Evolutionary conservation across 2,113 vertebrate genomes (phyloP).

Genomic region (Neodontobutis hainanensis): DNA sequence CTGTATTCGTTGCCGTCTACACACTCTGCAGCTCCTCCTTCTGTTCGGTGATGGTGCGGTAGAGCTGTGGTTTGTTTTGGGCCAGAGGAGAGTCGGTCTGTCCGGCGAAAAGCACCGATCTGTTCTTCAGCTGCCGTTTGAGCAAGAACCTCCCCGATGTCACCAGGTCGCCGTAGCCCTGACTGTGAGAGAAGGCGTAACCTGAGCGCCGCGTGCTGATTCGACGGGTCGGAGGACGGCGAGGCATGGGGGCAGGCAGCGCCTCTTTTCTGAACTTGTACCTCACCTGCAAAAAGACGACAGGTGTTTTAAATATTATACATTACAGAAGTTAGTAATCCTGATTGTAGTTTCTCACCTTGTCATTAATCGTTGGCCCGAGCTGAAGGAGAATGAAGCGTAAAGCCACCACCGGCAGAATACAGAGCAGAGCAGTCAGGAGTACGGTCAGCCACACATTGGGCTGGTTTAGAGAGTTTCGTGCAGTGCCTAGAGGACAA

Average conservation of each 20-base stretch:
- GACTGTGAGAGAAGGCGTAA: conserved; percentile 94
- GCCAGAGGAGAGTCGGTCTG: conserved; percentile 56
- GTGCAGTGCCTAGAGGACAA: conserved; percentile 83
- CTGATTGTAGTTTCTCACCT: conserved; percentile 74
- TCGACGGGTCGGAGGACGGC: conserved; percentile 56
- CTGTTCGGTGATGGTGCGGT: conserved; percentile 67
- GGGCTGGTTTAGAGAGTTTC: conserved; percentile 88
- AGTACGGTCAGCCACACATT: conserved; percentile 88
- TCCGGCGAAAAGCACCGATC: conserved; percentile 37
- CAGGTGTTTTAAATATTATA: too few species aligned
- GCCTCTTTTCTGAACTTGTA: conserved; percentile 79
- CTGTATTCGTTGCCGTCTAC: background rate
- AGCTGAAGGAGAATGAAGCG: conserved; percentile 84
- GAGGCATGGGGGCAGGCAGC: conserved; percentile 58
- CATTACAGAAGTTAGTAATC: too few species aligned
- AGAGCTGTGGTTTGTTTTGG: conserved; percentile 68
- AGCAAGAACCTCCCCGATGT: conserved; percentile 84
- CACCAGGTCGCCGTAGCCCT: conserved; percentile 91
- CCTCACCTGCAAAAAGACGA: conserved; percentile 66
- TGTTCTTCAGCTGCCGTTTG: conserved; percentile 55
- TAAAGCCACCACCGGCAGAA: conserved; percentile 83
- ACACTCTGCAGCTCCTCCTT: conserved; percentile 3
- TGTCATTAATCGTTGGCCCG: conserved; percentile 82
- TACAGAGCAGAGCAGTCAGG: conserved; percentile 85
- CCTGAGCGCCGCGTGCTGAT: conserved; percentile 85